Evolutionary conservation across 2,113 vertebrate species (phyloP), one percentile per base, ranked within the genome.

Genomic region (Xiphophorus couchianus): DNA sequence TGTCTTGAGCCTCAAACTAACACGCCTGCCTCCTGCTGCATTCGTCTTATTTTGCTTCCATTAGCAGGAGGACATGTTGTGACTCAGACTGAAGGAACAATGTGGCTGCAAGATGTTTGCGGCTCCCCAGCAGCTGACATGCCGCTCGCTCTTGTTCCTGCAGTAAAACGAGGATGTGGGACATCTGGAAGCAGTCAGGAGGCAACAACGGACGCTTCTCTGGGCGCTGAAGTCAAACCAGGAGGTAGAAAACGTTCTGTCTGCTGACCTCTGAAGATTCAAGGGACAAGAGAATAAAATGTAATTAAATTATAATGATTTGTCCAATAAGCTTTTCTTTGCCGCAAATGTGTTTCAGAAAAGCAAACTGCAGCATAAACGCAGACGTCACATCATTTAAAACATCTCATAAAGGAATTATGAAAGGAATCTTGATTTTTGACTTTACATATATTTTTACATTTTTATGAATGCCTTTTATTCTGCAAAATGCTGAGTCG

Each of bases 171-270:
- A 81, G 80, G 76, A 84, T 66, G 70, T 74, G 72, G 54, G 83
- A 88, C 90, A 90, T 89, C 90, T 91, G 89, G 90, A 89, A 89
- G 78, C 14, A 28, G 44, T 91, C 87, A 83, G 79, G 68, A 71
- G 78, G 84, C 69, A 8, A 76, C 61, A 39, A 76, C 22, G 0
- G 75, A 72, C 22, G 17, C 73, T 70, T 82, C 84, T 84, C 68
- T 74, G 75, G 83, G 73, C 77, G 67, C 61, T 66, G 25, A 89
- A 85, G 79, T 89, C 85, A 89, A 90, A 84, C 66, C 5, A 35
- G 73, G 78, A 0, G 2, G 39, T 66, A 73, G 86, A 84, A 74
- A 83, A 79, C 69, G 62, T 68, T 62, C 33, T 27, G 48, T 62
- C 66, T 65, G 22, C 71, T 5, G 0, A 62, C 70, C 2, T 60